These are phyloP conservation scores for Campylomormyrus tamandua DNA, from an alignment of 2,113 vertebrate genomes.

Conservation along the genomic window DNA sequence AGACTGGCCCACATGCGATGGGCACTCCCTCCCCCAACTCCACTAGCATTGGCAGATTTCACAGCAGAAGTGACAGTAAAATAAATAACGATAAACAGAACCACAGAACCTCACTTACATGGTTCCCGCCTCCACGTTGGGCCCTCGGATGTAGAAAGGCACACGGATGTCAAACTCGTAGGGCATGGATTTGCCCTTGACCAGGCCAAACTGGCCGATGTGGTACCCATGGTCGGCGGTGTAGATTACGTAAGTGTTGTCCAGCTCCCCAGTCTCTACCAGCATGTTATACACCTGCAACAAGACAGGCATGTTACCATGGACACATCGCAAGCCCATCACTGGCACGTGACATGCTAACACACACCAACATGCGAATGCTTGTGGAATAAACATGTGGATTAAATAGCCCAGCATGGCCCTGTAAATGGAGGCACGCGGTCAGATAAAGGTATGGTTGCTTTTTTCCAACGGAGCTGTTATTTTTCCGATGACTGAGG, in stretches of 20 bases:
- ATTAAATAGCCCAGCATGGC: not conserved
- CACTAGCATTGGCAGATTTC: not conserved
- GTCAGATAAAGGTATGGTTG: not conserved
- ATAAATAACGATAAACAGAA: not conserved
- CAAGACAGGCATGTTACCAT: not conserved
- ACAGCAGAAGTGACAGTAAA: conserved; percentile 1
- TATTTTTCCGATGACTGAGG: not conserved
- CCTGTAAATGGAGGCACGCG: not conserved
- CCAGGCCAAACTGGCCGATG: conserved; percentile 94
- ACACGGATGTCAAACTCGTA: conserved; percentile 97
- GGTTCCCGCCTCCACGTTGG: conserved; percentile 84
- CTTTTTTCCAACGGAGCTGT: not conserved
- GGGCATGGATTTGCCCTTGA: conserved; percentile 97
- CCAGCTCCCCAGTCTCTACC: conserved; percentile 75
- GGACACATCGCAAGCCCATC: not conserved
- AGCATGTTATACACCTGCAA: conserved; percentile 12
- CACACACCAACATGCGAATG: not conserved
- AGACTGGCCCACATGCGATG: not conserved
- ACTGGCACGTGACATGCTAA: not conserved
- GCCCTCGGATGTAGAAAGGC: conserved; percentile 88
- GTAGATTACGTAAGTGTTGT: conserved; percentile 92
- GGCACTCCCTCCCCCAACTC: not conserved
- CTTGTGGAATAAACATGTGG: not conserved
- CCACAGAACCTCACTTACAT: conserved; percentile 61
- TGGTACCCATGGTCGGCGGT: conserved; percentile 95